Percentiles rank a stretch among this genome's conserved stretches.
phyloP scores from a whole-genome alignment of 2,888 invertebrate species.

The Callosobruchus maculatus region DNA sequence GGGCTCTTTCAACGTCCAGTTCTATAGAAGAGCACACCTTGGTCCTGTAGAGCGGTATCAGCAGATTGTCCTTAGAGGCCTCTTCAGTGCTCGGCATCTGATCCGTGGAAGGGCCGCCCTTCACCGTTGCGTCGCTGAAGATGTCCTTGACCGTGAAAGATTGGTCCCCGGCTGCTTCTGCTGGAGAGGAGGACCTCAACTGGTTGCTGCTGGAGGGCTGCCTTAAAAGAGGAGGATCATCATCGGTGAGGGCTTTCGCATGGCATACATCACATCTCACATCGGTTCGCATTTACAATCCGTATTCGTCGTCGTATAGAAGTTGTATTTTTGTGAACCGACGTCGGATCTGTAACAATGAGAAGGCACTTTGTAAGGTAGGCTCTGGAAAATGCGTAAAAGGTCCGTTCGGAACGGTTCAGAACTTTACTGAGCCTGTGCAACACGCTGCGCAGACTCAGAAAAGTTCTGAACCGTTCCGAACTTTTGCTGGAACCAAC shows the following conservation, averaged over 20 bases:
- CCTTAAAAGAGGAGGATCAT: neutral
- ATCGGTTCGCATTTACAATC: neutral
- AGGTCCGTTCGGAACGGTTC: no score
- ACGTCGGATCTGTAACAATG: neutral
- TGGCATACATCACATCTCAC: neutral
- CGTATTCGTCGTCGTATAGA: neutral
- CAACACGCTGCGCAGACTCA: no score
- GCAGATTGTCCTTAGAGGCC: slow-evolving; percentile 7
- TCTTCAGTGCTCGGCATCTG: neutral
- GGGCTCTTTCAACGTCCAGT: slow-evolving; percentile 29
- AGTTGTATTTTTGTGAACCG: neutral
- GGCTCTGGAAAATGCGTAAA: no score
- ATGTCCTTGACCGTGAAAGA: slow-evolving; percentile 22
- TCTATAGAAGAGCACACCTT: slow-evolving; percentile 33
- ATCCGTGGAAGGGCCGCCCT: neutral
- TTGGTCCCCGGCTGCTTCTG: slow-evolving; percentile 6
- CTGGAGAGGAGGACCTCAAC: neutral
- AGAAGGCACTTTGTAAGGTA: neutral
- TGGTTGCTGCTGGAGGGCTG: neutral
- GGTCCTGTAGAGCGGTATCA: slow-evolving; percentile 27
- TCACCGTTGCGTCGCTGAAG: slow-evolving; percentile 21
- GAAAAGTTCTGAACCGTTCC: no score
- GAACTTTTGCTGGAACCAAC: no score
- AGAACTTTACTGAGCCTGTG: no score
- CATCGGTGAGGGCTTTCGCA: neutral